Percentiles rank a stretch among this genome's conserved stretches.
Conservation (phyloP, 1,140 invertebrate genomes). For the Zaprionus nigranus region DNA sequence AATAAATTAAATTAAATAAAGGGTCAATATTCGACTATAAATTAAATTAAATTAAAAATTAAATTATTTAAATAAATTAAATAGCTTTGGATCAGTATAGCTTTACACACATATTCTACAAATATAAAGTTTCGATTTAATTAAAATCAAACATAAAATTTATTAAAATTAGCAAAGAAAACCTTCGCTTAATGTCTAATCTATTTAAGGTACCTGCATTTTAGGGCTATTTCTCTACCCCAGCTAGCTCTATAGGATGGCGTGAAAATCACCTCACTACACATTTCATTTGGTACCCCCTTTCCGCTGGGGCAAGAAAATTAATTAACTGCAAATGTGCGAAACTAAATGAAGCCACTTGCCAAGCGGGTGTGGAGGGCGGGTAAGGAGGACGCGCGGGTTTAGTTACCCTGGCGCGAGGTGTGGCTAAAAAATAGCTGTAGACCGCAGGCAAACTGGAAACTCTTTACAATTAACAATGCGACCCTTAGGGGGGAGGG, state of each 20-base stretch:
- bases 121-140: too few relatives aligned
- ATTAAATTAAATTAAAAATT: too few relatives aligned
- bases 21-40: too few relatives aligned
- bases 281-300: background rate
- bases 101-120: too few relatives aligned
- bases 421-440: constrained; percentile 13
- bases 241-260: background rate
- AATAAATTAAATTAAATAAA: too few relatives aligned
- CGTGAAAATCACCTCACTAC: background rate
- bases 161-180: too few relatives aligned
- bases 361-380: background rate
- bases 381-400: too few relatives aligned
- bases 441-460: constrained; percentile 18
- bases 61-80: too few relatives aligned
- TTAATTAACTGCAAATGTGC: constrained; percentile 76
- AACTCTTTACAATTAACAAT: constrained; percentile 69
- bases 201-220: background rate
- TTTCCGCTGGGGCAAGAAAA: constrained; percentile 30
- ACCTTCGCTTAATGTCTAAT: background rate
- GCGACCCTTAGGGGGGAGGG: background rate
- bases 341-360: constrained; percentile 73
- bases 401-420: too few relatives aligned
- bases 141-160: too few relatives aligned
- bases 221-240: too few relatives aligned
- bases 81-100: too few relatives aligned